Evolutionary conservation across 2,888 invertebrate genomes (phyloP).

Genomic region (Matsumyia berberina): DNA sequence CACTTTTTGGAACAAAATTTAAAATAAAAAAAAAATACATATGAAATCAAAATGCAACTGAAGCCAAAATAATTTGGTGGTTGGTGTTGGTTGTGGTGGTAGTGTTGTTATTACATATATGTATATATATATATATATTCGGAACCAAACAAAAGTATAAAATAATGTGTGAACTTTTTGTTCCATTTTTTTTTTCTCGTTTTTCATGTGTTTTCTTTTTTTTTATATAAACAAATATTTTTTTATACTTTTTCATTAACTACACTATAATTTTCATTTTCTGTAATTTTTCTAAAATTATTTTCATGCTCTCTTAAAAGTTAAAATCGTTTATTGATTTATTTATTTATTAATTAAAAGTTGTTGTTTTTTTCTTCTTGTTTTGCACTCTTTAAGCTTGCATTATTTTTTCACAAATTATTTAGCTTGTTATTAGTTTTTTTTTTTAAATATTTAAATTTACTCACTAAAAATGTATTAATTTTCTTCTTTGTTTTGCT

Average conservation of each 20-base stretch:
- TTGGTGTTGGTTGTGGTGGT: constrained; percentile 61
- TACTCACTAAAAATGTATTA: constrained; percentile 76
- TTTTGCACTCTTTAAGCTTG: constrained; percentile 79
- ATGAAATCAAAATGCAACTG: constrained; percentile 70
- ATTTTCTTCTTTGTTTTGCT: constrained; percentile 70
- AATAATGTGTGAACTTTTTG: constrained; percentile 70
- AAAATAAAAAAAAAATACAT: constrained; percentile 4
- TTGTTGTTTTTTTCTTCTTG: constrained; percentile 57
- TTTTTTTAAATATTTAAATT: constrained; percentile 76
- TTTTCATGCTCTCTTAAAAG: constrained; percentile 77
- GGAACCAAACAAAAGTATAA: constrained; percentile 76
- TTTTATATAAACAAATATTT: constrained; percentile 80
- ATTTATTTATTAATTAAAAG: constrained; percentile 74
- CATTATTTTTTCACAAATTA: constrained; percentile 75
- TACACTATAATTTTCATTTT: constrained; percentile 72
- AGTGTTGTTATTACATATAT: constrained; percentile 46
- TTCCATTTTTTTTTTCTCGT: constrained; percentile 63
- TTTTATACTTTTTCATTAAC: constrained; percentile 72
- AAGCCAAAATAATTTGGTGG: constrained; percentile 72
- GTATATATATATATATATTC: constrained; percentile 59
- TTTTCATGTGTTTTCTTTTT: constrained; percentile 67
- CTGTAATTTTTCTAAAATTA: constrained; percentile 76
- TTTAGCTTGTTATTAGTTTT: constrained; percentile 65
- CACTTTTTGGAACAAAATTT: constrained; percentile 21
- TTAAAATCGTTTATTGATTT: constrained; percentile 77